Conservation (phyloP, 2,888 invertebrate species). For the Eupeodes luniger region DNA sequence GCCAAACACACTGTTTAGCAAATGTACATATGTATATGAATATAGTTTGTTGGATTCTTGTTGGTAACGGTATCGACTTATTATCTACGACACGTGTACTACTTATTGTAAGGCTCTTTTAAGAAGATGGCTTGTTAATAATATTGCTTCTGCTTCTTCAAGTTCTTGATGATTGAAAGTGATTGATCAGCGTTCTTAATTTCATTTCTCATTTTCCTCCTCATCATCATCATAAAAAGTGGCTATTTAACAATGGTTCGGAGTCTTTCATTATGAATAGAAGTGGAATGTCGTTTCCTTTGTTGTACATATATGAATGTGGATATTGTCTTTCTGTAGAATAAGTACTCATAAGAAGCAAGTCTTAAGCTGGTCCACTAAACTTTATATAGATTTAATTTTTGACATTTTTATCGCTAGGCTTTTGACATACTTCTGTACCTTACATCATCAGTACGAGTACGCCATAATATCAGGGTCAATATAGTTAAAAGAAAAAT, state of each 20-base stretch:
- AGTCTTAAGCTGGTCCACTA: no score
- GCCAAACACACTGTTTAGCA: constrained; percentile 35
- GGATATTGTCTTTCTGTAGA: neutral
- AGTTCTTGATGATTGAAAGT: constrained; percentile 58
- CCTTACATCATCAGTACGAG: no score
- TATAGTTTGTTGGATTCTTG: neutral
- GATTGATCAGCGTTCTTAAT: constrained; percentile 70
- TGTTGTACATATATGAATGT: neutral
- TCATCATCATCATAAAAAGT: constrained; percentile 5
- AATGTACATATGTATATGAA: neutral
- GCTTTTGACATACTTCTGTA: no score
- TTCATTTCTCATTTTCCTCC: constrained; percentile 8
- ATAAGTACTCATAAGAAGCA: no score
- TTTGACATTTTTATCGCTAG: no score
- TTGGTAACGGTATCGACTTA: constrained; percentile 63
- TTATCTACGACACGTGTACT: constrained; percentile 67
- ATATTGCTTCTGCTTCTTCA: constrained; percentile 21
- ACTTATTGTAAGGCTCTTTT: constrained; percentile 49
- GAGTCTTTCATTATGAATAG: neutral
- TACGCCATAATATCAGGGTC: no score
- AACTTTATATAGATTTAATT: no score
- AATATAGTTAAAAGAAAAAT: no score
- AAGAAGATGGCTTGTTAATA: constrained; percentile 61
- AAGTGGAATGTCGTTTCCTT: constrained; percentile 7
- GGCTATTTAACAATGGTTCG: neutral